A percentile compares a stretch with the other conserved stretches of the same genome.
Evolutionary conservation across 2,113 vertebrate genomes (phyloP).

Genomic region (Hyperoodon ampullatus): DNA sequence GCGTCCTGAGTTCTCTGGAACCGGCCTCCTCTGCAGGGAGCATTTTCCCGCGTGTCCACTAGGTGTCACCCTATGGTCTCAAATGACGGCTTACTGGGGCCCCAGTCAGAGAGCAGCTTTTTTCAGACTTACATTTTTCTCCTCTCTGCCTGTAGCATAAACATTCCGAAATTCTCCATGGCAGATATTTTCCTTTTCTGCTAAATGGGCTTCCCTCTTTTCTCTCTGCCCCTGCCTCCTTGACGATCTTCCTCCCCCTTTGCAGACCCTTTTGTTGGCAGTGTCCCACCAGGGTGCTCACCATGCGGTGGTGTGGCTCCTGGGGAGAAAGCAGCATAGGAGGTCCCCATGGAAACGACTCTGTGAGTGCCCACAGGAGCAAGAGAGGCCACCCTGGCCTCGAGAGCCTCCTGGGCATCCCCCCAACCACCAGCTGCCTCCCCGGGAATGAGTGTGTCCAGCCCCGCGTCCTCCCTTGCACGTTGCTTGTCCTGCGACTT

Average conservation of each 20-base stretch:
- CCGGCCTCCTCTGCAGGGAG: accelerated
- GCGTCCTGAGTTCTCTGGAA: background rate
- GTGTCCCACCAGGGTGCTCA: accelerated
- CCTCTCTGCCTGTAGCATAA: background rate
- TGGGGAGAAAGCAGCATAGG: accelerated
- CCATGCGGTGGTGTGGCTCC: accelerated
- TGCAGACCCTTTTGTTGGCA: accelerated
- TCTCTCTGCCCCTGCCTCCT: background rate
- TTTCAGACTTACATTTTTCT: background rate
- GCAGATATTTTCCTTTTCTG: background rate
- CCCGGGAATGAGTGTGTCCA: accelerated
- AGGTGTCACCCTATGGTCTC: slow-evolving; percentile 78
- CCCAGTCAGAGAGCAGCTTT: accelerated
- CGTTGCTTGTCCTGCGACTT: accelerated
- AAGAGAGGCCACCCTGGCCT: background rate
- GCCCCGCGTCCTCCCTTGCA: accelerated
- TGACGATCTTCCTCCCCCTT: no score
- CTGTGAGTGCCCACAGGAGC: background rate
- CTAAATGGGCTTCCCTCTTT: background rate
- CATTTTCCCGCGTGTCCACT: slow-evolving; percentile 37
- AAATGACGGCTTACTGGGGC: accelerated
- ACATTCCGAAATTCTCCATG: background rate
- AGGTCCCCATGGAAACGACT: accelerated
- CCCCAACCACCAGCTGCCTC: background rate
- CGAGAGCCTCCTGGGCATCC: no score